Evolutionary conservation across 2,797 vertebrate species (phyloP), one percentile per base, ranked within the genome.

Genomic region (Nyctalus aviator): DNA sequence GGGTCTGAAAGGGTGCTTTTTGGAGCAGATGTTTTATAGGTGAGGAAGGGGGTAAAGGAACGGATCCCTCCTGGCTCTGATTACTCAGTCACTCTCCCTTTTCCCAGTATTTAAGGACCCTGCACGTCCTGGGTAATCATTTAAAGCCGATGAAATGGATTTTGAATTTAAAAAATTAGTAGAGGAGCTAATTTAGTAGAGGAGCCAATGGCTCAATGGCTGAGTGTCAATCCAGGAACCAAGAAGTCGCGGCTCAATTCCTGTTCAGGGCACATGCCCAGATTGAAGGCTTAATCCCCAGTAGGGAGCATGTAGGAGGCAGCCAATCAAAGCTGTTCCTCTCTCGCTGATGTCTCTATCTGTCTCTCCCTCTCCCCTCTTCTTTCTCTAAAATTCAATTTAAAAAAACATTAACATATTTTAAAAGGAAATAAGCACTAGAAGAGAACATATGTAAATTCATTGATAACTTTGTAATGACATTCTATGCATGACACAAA

Each of bases 401-500:
- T 2, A 27, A 59, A 59, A 59, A 59, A 59, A 59, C 27, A 59
- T 59, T 59, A 59, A 59, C 27, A 59, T 59, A 59, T 27, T 59
- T 59, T 27, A 59, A 59, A 59, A 59, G 25, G 12, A 59, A 59
- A 59, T 59, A 25, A 59, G 25, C 37, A 53, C 55, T 30, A 57
- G 50, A 87, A 84, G 73, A 76, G 72, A 91, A 82, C 9, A 64
- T 25, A 27, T 30, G 13, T 81, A 41, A 86, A 68, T 35, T 77
- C 4, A 46, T 83, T 83, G 86, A 68, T 78, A 82, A 79, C 55
- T 37, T 69, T 77, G 3, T 41, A 78, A 82, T n/a, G 32, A 66
- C 10, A 62, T 87, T 72, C 44, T 91, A 84, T 92, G 50, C 32
- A 68, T 41, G 23, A 53, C 76, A 68, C 83, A 84, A 75, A 92